Conservation (phyloP, 2,113 vertebrate species). For the Noctilio leporinus region DNA sequence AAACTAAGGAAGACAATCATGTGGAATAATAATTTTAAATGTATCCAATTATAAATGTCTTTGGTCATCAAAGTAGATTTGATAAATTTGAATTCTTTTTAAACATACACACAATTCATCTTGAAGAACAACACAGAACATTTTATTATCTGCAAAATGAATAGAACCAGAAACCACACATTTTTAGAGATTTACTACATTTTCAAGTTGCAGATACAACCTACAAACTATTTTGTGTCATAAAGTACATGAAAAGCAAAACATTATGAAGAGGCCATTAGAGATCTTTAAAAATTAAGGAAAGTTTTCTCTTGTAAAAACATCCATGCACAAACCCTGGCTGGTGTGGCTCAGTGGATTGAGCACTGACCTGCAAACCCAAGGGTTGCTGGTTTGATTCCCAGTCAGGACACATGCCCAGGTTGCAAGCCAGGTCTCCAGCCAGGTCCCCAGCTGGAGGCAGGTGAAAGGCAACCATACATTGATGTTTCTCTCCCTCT, state of each 20-base stretch:
- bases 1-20: neutral
- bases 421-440: no score
- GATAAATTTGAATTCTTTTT: neutral
- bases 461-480: no score
- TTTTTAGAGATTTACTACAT: neutral
- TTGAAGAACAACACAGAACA: neutral
- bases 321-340: no score
- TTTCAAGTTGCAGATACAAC: neutral
- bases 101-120: neutral
- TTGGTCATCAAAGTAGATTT: neutral
- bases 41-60: neutral
- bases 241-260: neutral
- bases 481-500: no score
- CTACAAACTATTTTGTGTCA: neutral
- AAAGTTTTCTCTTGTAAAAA: neutral
- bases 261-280: neutral
- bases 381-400: no score
- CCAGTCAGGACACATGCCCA: no score
- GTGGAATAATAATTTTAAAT: neutral
- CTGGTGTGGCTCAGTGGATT: no score
- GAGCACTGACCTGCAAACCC: no score
- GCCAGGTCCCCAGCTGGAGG: no score
- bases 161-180: neutral
- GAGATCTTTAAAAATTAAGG: neutral
- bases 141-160: neutral